Percentiles rank a stretch among this genome's conserved stretches.
Evolutionary conservation across 2,888 invertebrate genomes (phyloP).

Genomic region (Trissolcus japonicus): DNA sequence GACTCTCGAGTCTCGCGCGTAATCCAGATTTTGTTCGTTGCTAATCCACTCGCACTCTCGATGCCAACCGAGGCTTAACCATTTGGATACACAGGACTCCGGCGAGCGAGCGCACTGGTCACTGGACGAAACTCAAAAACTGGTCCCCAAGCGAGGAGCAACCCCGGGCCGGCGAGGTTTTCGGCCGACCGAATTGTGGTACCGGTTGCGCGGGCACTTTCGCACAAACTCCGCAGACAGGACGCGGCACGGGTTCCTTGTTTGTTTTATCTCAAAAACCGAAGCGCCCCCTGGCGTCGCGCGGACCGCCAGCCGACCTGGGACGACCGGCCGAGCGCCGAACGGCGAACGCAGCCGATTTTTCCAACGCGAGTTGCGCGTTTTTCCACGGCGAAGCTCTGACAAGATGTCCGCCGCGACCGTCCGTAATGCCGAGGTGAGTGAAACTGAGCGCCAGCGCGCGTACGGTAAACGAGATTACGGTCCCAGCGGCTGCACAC

Average conservation of each 20-base stretch:
- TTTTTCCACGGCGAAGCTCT: slow-evolving; percentile 26
- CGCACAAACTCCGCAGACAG: slow-evolving; percentile 23
- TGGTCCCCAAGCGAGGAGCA: slow-evolving; percentile 7
- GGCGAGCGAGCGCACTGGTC: slow-evolving; percentile 13
- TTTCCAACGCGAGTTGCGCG: slow-evolving; percentile 15
- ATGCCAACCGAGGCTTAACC: slow-evolving; percentile 1
- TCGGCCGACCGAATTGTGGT: neutral
- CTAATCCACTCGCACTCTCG: slow-evolving; percentile 28
- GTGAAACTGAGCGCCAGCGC: slow-evolving; percentile 71
- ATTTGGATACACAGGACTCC: slow-evolving; percentile 11
- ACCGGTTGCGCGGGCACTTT: slow-evolving; percentile 18
- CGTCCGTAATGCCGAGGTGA: slow-evolving; percentile 71
- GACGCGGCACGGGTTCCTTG: slow-evolving; percentile 26
- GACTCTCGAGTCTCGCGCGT: slow-evolving; percentile 71
- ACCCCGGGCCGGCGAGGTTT: neutral
- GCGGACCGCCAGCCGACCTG: slow-evolving; percentile 19
- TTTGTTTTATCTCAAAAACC: slow-evolving; percentile 12
- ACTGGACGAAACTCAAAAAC: slow-evolving; percentile 20
- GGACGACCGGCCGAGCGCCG: neutral
- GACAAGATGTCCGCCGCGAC: slow-evolving; percentile 65
- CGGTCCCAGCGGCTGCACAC: slow-evolving; percentile 61
- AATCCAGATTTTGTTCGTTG: slow-evolving; percentile 71
- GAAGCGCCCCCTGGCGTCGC: slow-evolving; percentile 25
- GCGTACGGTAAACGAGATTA: slow-evolving; percentile 74
- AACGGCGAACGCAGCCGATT: neutral